Evolutionary conservation across 1,140 invertebrate species (phyloP).

Genomic region (Drosophila mayri): DNA sequence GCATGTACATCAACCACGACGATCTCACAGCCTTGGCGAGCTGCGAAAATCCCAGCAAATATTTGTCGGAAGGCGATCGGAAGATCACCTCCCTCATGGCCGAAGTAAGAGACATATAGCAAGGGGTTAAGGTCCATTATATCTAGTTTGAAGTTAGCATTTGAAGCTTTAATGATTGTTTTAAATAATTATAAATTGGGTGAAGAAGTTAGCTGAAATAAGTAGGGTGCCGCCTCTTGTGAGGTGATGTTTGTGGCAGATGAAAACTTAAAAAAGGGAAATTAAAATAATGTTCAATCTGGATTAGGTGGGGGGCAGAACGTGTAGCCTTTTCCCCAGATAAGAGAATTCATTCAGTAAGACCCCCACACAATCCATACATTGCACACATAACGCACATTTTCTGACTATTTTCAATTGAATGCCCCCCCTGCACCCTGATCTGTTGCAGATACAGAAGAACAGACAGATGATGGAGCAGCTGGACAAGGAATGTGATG

Average conservation of each 20-base stretch:
- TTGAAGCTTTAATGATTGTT: neutral
- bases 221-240: too few species aligned
- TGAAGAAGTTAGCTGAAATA: neutral
- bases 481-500: constrained; percentile 88
- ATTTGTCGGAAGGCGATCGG: constrained; percentile 95
- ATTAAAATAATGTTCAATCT: too few species aligned
- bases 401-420: constrained; percentile 56
- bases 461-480: constrained; percentile 96
- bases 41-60: constrained; percentile 86
- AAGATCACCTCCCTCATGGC: constrained; percentile 97
- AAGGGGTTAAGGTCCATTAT: too few species aligned
- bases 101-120: constrained; percentile 90
- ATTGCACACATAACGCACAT: neutral
- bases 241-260: too few species aligned
- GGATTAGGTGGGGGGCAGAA: neutral
- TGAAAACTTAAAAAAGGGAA: neutral
- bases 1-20: constrained; percentile 98
- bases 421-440: constrained; percentile 49
- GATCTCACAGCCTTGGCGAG: constrained; percentile 95
- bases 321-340: neutral
- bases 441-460: constrained; percentile 92
- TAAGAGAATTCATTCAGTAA: neutral
- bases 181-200: neutral
- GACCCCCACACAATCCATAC: neutral
- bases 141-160: neutral